Evolutionary conservation across 2,888 invertebrate species (phyloP).

Genomic region (Xiphydria camelus): DNA sequence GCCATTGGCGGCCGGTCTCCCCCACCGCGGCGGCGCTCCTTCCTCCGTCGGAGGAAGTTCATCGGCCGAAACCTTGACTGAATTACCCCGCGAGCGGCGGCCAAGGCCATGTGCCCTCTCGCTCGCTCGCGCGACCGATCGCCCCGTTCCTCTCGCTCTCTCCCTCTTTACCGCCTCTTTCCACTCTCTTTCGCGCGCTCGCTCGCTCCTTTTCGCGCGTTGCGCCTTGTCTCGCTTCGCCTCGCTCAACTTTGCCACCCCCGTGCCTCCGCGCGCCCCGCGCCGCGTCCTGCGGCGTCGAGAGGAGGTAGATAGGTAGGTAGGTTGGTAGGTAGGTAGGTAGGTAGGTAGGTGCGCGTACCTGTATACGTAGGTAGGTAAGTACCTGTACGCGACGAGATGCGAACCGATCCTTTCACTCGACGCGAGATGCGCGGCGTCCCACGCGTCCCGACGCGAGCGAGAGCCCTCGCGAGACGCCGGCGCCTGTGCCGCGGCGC

Average conservation of each 20-base stretch:
- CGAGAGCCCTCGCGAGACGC: not conserved
- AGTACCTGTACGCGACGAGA: too few species aligned
- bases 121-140: not conserved
- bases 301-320: too few species aligned
- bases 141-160: conserved; percentile 3
- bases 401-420: conserved; percentile 21
- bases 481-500: conserved; percentile 40
- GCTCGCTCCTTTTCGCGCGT: not conserved
- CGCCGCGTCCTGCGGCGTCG: too few species aligned
- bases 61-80: conserved; percentile 86
- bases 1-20: conserved; percentile 23
- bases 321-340: too few species aligned
- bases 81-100: conserved; percentile 71
- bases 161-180: not conserved
- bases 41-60: conserved; percentile 63
- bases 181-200: not conserved
- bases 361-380: too few species aligned
- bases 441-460: too few species aligned
- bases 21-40: conserved; percentile 28
- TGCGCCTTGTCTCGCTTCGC: conserved; percentile 18
- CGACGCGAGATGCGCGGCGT: too few species aligned
- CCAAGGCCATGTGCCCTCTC: conserved; percentile 68
- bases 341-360: too few species aligned
- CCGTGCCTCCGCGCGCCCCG: conserved; percentile 6
- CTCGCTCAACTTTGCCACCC: conserved; percentile 4